Evolutionary conservation across 1,140 invertebrate species (phyloP), one percentile per base, ranked within the genome.

Genomic region (Cydia splendana): DNA sequence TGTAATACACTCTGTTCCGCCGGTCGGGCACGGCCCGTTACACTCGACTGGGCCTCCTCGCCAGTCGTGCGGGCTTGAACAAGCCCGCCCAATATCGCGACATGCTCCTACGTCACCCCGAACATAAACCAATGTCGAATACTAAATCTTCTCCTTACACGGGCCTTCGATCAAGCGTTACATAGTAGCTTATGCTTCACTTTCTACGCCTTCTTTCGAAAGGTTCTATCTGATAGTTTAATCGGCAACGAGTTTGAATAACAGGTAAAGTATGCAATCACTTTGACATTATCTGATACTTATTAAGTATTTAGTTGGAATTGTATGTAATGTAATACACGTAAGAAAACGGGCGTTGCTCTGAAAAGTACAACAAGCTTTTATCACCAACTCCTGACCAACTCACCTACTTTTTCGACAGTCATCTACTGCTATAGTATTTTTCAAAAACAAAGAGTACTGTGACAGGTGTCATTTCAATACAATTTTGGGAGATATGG

Each of bases 11-110:
- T 71, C 67, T 71, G 34, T 71, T 67, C 65, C 65, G 67, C 24
- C 67, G 38, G 53, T 30, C 24, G 48, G 42, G 20, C 53, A 48
- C 73, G 57, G 76, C 30, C 48, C 69, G 81, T 88, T 85, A 75
- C 83, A 85, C 84, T 80, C 81, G 84, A 18, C 67, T 71, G 67
- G 75, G 69, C 77, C 81, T 79, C 71, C 78, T 76, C 79, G 77
- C 67, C 82, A 81, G 79, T 85, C 88, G 88, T 91, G 88, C 88
- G 84, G 80, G 77, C 62, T 74, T 76, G 81, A 81, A 88, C 88
- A 89, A 81, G 84, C 84, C 86, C 87, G 81, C 85, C 87, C 84
- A 89, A 91, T 91, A 91, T 87, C 79, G 83, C 81, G 78, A 85
- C 75, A 75, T 76, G 76, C 71, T 75, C 67, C 4, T 4, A 42